A percentile compares a stretch with the other conserved stretches of the same genome.
phyloP scores from a whole-genome alignment of 2,113 vertebrate species.

The Limnothrissa miodon region DNA sequence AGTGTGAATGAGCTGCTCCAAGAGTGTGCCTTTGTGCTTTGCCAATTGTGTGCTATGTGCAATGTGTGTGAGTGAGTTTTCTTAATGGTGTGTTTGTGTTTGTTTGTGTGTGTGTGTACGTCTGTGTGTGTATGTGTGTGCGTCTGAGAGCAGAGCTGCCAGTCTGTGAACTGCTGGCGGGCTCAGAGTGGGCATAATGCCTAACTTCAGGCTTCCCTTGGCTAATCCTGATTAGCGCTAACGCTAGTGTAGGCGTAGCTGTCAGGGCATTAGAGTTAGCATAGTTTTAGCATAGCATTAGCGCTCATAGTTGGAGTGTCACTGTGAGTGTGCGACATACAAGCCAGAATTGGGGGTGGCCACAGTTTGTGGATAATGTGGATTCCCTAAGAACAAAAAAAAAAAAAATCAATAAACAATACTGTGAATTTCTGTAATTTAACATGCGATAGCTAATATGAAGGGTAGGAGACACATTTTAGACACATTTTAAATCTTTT shows the following conservation, averaged over 20 bases:
- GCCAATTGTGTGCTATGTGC: not conserved
- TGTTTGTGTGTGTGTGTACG: conserved; percentile 26
- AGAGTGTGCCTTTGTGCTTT: not conserved
- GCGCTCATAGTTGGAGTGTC: not conserved
- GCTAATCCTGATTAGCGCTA: not conserved
- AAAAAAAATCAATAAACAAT: too few species aligned
- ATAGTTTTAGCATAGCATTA: not conserved
- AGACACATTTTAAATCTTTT: too few species aligned
- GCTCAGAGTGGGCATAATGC: not conserved
- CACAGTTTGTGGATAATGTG: too few species aligned
- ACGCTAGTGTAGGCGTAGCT: not conserved
- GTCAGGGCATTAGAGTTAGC: not conserved
- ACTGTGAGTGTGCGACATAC: not conserved
- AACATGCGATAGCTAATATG: too few species aligned
- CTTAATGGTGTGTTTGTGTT: conserved; percentile 21
- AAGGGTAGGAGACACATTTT: too few species aligned
- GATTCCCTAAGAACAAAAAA: too few species aligned
- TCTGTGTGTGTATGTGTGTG: not conserved
- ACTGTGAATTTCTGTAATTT: too few species aligned
- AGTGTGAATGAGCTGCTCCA: too few species aligned
- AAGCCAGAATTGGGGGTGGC: too few species aligned
- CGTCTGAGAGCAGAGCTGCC: not conserved
- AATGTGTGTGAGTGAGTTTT: not conserved
- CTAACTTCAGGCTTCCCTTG: not conserved
- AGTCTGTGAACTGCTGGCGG: not conserved